Evolutionary conservation across 2,113 vertebrate species (phyloP).

Genomic region (Carassius gibelio): DNA sequence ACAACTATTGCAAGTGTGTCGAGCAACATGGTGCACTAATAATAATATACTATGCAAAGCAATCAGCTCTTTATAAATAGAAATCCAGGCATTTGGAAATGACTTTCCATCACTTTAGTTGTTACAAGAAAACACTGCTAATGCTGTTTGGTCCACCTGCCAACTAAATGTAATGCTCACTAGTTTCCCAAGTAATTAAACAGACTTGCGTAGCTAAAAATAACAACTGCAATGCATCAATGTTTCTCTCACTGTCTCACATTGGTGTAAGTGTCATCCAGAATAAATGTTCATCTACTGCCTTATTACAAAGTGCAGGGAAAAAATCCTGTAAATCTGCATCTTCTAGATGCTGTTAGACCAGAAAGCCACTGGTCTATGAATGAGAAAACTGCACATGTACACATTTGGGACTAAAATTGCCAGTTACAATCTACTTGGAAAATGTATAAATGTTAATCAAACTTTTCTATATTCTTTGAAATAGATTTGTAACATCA

Average conservation of each 20-base stretch:
- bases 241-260: conserved; percentile 3
- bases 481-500: not conserved
- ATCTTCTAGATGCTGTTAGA: not conserved
- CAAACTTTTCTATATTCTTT: not conserved
- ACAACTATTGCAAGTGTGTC: conserved; percentile 2
- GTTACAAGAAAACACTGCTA: conserved; percentile 8
- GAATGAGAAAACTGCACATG: not conserved
- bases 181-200: not conserved
- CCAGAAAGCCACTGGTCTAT: not conserved
- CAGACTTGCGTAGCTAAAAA: conserved; percentile 12
- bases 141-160: not conserved
- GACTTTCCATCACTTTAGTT: conserved; percentile 8
- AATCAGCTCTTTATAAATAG: conserved; percentile 11
- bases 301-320: not conserved
- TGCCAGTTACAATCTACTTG: not conserved
- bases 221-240: conserved; percentile 1
- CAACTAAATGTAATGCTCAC: conserved; percentile 17
- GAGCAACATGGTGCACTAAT: not conserved
- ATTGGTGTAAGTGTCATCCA: not conserved
- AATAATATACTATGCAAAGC: conserved; percentile 6
- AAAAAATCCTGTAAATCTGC: not conserved
- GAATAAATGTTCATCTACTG: conserved; percentile 16
- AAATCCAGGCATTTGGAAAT: not conserved
- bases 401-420: not conserved
- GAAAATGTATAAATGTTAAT: not conserved